Evolutionary conservation across 1,140 invertebrate genomes (phyloP).

Genomic region (Glossosoma conforme): DNA sequence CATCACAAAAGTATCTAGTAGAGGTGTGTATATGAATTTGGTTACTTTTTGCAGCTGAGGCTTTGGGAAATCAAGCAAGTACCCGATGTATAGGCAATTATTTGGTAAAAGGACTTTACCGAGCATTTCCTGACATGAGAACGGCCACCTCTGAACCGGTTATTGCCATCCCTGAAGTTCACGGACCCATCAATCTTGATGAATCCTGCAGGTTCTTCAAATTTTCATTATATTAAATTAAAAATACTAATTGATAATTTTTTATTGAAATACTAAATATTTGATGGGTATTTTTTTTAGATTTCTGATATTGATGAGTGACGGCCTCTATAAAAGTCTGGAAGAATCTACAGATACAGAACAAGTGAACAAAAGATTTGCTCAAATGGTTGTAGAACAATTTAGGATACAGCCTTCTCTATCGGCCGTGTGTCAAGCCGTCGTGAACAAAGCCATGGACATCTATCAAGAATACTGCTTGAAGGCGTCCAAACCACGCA

Average conservation of each 20-base stretch:
- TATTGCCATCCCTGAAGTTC: constrained; percentile 77
- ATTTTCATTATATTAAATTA: not conserved
- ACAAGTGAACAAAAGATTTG: constrained; percentile 76
- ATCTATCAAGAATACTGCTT: constrained; percentile 80
- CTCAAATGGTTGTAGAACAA: constrained; percentile 75
- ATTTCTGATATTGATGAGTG: constrained; percentile 81
- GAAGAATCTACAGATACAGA: constrained; percentile 75
- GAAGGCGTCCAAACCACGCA: constrained; percentile 50
- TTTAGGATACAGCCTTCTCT: constrained; percentile 76
- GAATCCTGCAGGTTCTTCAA: constrained; percentile 61
- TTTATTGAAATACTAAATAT: not conserved
- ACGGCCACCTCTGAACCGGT: constrained; percentile 70
- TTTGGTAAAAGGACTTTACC: constrained; percentile 79
- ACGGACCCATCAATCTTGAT: constrained; percentile 73
- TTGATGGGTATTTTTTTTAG: constrained; percentile 26
- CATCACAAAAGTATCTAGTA: too few relatives aligned
- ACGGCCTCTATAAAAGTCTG: constrained; percentile 77
- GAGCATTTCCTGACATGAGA: constrained; percentile 71
- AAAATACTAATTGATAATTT: not conserved
- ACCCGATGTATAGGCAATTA: constrained; percentile 87
- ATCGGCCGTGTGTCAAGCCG: constrained; percentile 79
- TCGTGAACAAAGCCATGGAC: constrained; percentile 78
- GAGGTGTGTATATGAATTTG: constrained; percentile 6
- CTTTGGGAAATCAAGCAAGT: constrained; percentile 65
- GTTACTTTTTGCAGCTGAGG: constrained; percentile 50